Evolutionary conservation across 2,888 invertebrate genomes (phyloP), one percentile per base, ranked within the genome.

Genomic region (Drosophila longiperda): DNA sequence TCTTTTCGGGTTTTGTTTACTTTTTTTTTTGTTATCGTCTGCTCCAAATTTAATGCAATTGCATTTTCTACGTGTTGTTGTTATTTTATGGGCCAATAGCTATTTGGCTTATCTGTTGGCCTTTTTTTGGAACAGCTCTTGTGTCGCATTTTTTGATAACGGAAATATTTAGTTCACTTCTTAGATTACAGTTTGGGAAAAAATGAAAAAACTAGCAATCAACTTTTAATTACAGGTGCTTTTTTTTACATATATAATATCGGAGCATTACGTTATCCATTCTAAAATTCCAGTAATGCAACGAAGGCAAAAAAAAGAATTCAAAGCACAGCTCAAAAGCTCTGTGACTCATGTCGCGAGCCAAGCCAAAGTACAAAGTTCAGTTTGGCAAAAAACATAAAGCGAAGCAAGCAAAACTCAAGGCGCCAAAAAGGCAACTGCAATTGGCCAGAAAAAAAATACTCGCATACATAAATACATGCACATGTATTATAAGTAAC

Each of bases 351-450:
- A 85, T 78, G 53, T 68, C 7, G 17, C 53, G 11, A 42, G 60
- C 45, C 62, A 17, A 42, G 60, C 45, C 62, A 61, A 63, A 75
- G 83, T 86, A 70, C 84, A 87, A 84, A 87, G 87, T 87, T 84
- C 84, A 73, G 15, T 66, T 67, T 55, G 52, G 59, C 42, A 70
- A 66, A 76, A 70, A 67, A 59, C 45, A 42, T 54, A 70, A 65
- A 65, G 58, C 52, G 75, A 63, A 62, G 55, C 67, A 77, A 73
- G 52, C 54, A 74, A 78, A 72, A 66, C 49, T 33, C 66, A 66
- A 70, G 71, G 83, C 83, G 80, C 86, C 78, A 75, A 85, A 85
- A 83, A 71, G 64, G 63, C 72, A 75, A 70, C 70, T 73, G 65
- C 66, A 70, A 71, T 71, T 75, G 74, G 57, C 60, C 63, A 50